phyloP scores from a whole-genome alignment of 1,140 invertebrate species.

The Cydia pomonella region DNA sequence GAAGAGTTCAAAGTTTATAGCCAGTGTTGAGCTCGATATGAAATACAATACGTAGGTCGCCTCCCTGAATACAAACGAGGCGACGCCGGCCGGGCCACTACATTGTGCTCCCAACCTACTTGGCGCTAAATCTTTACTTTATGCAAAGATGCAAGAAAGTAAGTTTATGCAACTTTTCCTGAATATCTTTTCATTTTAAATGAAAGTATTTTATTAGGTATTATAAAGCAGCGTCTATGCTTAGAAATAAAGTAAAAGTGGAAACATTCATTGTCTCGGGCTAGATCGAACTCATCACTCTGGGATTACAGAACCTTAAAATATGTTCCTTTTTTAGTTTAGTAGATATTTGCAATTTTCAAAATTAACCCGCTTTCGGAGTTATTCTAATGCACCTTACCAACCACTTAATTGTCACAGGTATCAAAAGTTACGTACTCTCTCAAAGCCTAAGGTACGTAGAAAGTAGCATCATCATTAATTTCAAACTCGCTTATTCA shows the following conservation, averaged over 20 bases:
- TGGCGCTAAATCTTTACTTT: constrained; percentile 55
- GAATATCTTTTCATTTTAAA: constrained; percentile 40
- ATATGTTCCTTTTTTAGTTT: no score
- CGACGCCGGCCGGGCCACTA: constrained; percentile 44
- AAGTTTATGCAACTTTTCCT: constrained; percentile 39
- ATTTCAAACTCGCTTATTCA: constrained; percentile 25
- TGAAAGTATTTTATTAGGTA: constrained; percentile 30
- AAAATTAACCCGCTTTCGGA: no score
- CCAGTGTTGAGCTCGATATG: constrained; percentile 16
- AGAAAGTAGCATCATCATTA: constrained; percentile 16
- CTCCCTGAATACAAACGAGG: constrained; percentile 55
- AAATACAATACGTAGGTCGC: constrained; percentile 47
- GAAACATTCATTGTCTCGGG: no score
- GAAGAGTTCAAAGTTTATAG: constrained; percentile 23
- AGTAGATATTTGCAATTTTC: no score
- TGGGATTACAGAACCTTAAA: no score
- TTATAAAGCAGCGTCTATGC: neutral
- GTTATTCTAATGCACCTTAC: neutral
- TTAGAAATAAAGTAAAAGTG: neutral
- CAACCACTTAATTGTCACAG: neutral
- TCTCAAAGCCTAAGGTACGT: neutral
- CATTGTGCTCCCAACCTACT: constrained; percentile 61
- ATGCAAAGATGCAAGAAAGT: constrained; percentile 55
- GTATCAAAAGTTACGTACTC: constrained; percentile 2
- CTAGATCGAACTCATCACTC: no score